phyloP scores from a whole-genome alignment of 2,113 vertebrate species.

The Corydoras sp. region DNA sequence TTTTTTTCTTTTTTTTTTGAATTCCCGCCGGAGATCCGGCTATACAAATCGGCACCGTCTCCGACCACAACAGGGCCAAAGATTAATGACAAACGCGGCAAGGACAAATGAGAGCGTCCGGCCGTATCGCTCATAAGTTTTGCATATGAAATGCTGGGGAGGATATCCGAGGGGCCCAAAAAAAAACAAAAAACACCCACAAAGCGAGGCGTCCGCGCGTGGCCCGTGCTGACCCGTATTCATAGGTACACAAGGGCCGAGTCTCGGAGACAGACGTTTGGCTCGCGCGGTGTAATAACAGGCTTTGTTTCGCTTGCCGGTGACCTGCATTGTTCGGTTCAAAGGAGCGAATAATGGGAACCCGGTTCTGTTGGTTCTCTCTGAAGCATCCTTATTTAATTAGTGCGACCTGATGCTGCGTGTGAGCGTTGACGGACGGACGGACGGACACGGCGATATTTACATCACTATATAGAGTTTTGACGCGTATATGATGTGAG shows the following conservation, averaged over 20 bases:
- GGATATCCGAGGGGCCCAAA: slow-evolving; percentile 56
- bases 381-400: not conserved
- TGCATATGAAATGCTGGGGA: slow-evolving; percentile 50
- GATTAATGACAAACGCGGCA: slow-evolving; percentile 75
- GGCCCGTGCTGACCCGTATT: slow-evolving; percentile 40
- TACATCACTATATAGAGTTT: no score
- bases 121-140: slow-evolving; percentile 49
- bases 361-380: not conserved
- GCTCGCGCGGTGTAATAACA: slow-evolving; percentile 15
- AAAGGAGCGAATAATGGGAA: slow-evolving; percentile 11
- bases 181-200: no score
- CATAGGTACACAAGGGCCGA: slow-evolving; percentile 17
- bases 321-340: slow-evolving; percentile 18
- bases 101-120: slow-evolving; percentile 68
- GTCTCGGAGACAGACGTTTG: slow-evolving; percentile 16
- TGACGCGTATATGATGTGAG: no score
- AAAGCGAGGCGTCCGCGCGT: slow-evolving; percentile 45
- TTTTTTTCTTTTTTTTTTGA: no score
- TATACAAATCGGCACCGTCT: slow-evolving; percentile 61
- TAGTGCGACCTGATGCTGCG: not conserved
- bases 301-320: slow-evolving; percentile 30
- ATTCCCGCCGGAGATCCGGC: slow-evolving; percentile 46
- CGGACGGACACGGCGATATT: no score
- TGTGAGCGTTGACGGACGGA: no score
- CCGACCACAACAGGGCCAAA: slow-evolving; percentile 59